Evolutionary conservation across 2,113 vertebrate genomes (phyloP), one percentile per base, ranked within the genome.

Genomic region (Lophochroa leadbeateri): DNA sequence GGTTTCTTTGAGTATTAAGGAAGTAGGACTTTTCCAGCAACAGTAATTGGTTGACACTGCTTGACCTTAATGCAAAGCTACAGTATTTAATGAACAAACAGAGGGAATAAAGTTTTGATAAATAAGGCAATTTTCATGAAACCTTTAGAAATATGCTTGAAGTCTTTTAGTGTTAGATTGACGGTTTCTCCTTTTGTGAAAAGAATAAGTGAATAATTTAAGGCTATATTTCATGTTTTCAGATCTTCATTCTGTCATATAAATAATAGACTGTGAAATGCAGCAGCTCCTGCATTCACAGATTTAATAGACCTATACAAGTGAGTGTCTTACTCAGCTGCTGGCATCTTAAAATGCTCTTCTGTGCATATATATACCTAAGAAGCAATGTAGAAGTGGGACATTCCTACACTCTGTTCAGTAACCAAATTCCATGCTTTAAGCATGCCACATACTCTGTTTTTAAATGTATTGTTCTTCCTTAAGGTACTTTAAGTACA

Each of bases 181-280:
- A 97, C 79, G 65, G 92, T 89, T 89, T 97, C 96, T 97, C 60
- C 74, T 97, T 97, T 97, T 94, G 90, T 96, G 95, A 96, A 96
- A 95, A 96, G 96, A 98, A 65, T 94, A 97, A 96, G 93, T 97
- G 97, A 98, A 96, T 97, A 97, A 97, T 98, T 98, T 97, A 97
- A 96, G 94, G 94, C 88, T 97, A 82, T 97, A 96, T 98, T 97
- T 98, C 97, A 95, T 97, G 88, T 98, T 98, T 97, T 93, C 71
- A 86, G 95, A 93, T 96, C 92, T 95, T 98, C 89, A 84, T 97
- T 94, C 96, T 97, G 90, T 98, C 92, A 95, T 90, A 94, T 97
- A 96, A 97, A 95, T 96, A 96, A 91, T 93, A 96, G 88, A 97
- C 94, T 97, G 88, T 96, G 93, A 96, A 97, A 96, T 97, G 92